Evolutionary conservation across 2,888 invertebrate species (phyloP).

Genomic region (Andrena bucephala): DNA sequence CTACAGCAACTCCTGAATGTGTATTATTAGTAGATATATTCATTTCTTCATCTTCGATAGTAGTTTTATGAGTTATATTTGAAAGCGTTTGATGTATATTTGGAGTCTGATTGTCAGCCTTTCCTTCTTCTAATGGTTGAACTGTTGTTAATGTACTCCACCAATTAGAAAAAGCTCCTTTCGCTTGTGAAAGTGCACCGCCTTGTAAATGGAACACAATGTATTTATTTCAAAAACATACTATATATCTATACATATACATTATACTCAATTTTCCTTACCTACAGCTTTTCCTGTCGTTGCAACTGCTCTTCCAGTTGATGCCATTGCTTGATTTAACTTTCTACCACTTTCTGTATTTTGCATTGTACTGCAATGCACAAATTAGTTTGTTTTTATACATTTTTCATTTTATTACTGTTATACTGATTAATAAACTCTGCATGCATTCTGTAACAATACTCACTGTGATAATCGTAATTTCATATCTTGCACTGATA

Average conservation of each 20-base stretch:
- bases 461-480: slow-evolving; percentile 95
- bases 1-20: slow-evolving; percentile 58
- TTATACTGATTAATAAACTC: background rate
- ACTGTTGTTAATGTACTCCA: slow-evolving; percentile 91
- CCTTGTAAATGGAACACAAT: slow-evolving; percentile 84
- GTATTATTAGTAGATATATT: slow-evolving; percentile 60
- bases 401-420: background rate
- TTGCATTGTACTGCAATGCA: slow-evolving; percentile 92
- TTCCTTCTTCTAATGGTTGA: slow-evolving; percentile 81
- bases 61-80: slow-evolving; percentile 58
- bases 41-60: slow-evolving; percentile 59
- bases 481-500: slow-evolving; percentile 98
- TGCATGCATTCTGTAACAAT: slow-evolving; percentile 5
- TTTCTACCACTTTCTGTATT: slow-evolving; percentile 97
- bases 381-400: background rate
- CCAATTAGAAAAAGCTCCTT: slow-evolving; percentile 94
- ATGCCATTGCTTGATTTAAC: slow-evolving; percentile 96
- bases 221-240: slow-evolving; percentile 7
- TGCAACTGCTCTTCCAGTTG: slow-evolving; percentile 95
- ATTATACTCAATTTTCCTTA: slow-evolving; percentile 80
- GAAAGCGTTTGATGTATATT: slow-evolving; percentile 68
- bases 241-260: slow-evolving; percentile 1
- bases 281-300: slow-evolving; percentile 91
- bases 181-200: slow-evolving; percentile 95
- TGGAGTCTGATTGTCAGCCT: slow-evolving; percentile 72